Conservation (phyloP, 1,140 invertebrate species). For the Pachypsylla venusta region DNA sequence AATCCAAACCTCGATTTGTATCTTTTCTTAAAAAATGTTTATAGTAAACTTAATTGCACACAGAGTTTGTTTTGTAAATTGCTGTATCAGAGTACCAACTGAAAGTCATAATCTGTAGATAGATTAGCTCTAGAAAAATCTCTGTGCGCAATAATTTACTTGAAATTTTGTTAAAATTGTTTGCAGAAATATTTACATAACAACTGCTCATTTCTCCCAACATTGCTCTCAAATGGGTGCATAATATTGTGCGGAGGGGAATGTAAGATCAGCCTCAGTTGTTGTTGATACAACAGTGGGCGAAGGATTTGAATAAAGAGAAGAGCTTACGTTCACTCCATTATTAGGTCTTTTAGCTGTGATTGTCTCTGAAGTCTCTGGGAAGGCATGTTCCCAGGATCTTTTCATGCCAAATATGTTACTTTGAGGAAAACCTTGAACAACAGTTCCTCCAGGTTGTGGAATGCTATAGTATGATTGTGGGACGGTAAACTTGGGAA, state of each 20-base stretch:
- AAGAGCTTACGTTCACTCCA: not conserved
- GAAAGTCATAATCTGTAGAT: no score
- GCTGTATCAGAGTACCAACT: no score
- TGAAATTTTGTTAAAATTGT: no score
- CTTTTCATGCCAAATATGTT: conserved; percentile 13
- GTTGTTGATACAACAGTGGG: conserved; percentile 11
- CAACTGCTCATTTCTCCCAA: conserved; percentile 4
- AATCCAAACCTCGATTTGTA: no score
- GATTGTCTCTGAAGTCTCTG: not conserved
- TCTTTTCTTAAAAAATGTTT: no score
- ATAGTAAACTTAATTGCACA: no score
- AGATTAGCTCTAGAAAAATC: no score
- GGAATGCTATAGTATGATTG: conserved; percentile 8
- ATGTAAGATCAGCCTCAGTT: conserved; percentile 9
- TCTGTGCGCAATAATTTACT: no score
- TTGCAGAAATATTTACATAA: no score
- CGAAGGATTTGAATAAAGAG: not conserved
- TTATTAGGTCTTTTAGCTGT: conserved; percentile 9
- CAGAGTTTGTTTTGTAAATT: no score
- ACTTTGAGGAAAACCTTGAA: conserved; percentile 4
- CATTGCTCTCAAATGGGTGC: not conserved
- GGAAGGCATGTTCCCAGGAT: conserved; percentile 19
- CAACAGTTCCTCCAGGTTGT: conserved; percentile 10
- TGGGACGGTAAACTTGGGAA: conserved; percentile 11
- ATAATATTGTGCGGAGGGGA: conserved; percentile 11